Conservation (phyloP, 2,113 vertebrate genomes). For the Calyptomena viridis region DNA sequence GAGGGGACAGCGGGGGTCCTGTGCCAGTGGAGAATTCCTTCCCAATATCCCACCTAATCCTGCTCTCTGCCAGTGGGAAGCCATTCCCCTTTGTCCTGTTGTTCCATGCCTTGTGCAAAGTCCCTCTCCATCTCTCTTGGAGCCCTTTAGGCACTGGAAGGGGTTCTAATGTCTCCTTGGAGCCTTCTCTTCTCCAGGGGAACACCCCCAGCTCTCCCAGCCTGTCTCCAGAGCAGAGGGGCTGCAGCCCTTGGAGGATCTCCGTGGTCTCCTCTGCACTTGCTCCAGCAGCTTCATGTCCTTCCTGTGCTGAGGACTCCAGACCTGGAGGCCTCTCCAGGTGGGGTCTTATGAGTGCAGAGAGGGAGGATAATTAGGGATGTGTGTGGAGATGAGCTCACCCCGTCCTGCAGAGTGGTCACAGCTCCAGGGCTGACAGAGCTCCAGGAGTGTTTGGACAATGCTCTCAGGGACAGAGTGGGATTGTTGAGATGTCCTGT, state of each 20-base stretch:
- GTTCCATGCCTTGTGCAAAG: fast-evolving
- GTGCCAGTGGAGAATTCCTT: background rate
- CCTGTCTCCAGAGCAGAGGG: too few relatives aligned
- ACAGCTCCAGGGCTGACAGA: background rate
- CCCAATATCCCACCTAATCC: fast-evolving
- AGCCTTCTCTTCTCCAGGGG: background rate
- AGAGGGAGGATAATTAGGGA: background rate
- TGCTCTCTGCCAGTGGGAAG: background rate
- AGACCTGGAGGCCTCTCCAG: background rate
- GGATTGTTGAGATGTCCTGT: background rate
- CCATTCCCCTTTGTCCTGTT: background rate
- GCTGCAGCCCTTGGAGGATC: background rate
- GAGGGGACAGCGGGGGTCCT: background rate
- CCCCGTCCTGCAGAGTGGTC: background rate
- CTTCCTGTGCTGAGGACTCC: background rate
- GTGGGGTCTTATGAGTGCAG: background rate
- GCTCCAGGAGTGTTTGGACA: background rate
- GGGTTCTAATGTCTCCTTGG: background rate
- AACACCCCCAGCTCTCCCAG: background rate
- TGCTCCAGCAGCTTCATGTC: background rate
- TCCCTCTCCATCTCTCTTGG: background rate
- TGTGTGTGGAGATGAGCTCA: background rate
- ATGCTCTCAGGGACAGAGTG: background rate
- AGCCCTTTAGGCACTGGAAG: background rate
- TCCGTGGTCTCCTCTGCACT: background rate